Evolutionary conservation across 2,888 invertebrate genomes (phyloP).

Genomic region (Crossocerus cetratus): DNA sequence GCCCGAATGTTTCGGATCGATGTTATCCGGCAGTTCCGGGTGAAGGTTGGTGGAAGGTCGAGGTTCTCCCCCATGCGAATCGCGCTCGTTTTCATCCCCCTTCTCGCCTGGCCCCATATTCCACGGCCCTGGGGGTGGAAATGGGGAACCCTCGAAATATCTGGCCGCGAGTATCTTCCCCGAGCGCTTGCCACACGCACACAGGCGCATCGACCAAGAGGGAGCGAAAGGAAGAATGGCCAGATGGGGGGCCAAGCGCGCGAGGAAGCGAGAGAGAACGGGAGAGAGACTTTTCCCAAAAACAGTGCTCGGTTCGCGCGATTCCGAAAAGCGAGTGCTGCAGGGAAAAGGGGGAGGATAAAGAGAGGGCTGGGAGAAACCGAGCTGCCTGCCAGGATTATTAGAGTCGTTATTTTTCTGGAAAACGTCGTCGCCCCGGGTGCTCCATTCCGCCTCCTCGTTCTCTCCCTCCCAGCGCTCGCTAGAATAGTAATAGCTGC

Average conservation of each 20-base stretch:
- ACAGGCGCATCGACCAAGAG: slow-evolving; percentile 14
- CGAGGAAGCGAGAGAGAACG: slow-evolving; percentile 9
- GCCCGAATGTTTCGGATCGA: slow-evolving; percentile 67
- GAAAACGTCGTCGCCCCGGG: slow-evolving; percentile 45
- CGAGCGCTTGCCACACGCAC: slow-evolving; percentile 40
- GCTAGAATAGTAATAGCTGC: slow-evolving; percentile 46
- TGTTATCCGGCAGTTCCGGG: slow-evolving; percentile 67
- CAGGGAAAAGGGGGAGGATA: slow-evolving; percentile 32
- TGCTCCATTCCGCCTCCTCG: slow-evolving; percentile 12
- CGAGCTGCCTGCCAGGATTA: slow-evolving; percentile 63
- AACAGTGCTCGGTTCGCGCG: slow-evolving; percentile 53
- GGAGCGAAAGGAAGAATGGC: slow-evolving; percentile 9
- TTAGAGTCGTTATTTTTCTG: slow-evolving; percentile 69
- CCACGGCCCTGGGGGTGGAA: slow-evolving; percentile 63
- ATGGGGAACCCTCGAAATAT: slow-evolving; percentile 68
- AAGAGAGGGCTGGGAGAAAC: slow-evolving; percentile 49
- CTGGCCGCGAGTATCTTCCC: slow-evolving; percentile 60
- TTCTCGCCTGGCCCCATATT: slow-evolving; percentile 57
- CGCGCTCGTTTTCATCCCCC: slow-evolving; percentile 63
- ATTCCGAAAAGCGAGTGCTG: slow-evolving; percentile 57
- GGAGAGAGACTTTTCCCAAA: slow-evolving; percentile 47
- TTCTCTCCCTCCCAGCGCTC: slow-evolving; percentile 2
- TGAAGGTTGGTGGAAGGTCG: slow-evolving; percentile 68
- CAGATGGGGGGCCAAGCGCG: background rate
- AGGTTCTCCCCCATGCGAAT: slow-evolving; percentile 65